These are phyloP conservation scores for Lates calcarifer DNA, from an alignment of 2,113 vertebrate genomes.

Conservation along the genomic window DNA sequence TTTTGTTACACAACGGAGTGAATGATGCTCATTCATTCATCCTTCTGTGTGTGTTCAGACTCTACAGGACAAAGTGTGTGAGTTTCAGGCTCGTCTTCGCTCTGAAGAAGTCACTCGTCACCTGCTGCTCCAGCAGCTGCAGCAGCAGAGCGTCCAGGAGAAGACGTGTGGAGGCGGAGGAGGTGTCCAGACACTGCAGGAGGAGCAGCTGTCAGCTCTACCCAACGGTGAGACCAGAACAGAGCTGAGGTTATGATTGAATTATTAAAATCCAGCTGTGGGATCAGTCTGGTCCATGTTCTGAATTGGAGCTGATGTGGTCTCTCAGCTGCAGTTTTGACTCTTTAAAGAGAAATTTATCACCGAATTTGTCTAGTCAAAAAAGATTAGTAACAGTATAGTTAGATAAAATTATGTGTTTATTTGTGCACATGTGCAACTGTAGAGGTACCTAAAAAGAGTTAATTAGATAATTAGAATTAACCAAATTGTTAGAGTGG, in stretches of 20 bases:
- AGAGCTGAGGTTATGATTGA: no score
- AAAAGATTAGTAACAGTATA: no score
- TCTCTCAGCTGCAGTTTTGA: no score
- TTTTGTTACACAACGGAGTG: background rate
- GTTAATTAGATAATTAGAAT: no score
- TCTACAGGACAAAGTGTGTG: slow-evolving; percentile 82
- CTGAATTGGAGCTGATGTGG: no score
- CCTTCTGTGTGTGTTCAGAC: slow-evolving; percentile 73
- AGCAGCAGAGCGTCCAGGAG: slow-evolving; percentile 39
- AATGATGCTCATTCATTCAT: background rate
- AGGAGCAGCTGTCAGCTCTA: background rate
- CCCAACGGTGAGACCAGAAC: slow-evolving; percentile 54
- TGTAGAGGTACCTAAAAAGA: no score
- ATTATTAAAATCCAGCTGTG: no score
- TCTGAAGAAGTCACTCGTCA: slow-evolving; percentile 77
- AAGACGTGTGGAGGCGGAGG: background rate
- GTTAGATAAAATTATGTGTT: no score
- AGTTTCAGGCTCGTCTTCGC: slow-evolving; percentile 83
- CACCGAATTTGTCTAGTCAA: no score
- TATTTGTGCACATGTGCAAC: no score
- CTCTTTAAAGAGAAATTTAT: no score
- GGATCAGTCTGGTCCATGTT: background rate
- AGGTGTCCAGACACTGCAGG: slow-evolving; percentile 11
- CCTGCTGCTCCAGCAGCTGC: slow-evolving; percentile 66
- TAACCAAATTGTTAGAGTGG: no score